These are phyloP conservation scores for Diarsia dahlii DNA, from an alignment of 2,888 invertebrate species.

Conservation along the genomic window DNA sequence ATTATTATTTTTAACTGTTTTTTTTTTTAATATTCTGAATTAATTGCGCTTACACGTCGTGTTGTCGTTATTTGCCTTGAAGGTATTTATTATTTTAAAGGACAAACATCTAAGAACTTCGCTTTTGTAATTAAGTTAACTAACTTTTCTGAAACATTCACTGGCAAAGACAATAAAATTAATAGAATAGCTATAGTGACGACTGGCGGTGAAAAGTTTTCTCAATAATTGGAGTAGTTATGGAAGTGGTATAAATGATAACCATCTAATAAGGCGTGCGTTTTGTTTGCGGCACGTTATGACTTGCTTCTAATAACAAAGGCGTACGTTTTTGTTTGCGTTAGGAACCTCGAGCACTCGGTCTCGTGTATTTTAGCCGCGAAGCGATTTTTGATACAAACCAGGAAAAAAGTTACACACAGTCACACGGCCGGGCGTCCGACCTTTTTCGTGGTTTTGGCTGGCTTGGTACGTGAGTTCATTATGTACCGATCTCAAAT, in stretches of 20 bases:
- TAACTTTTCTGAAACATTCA: background rate
- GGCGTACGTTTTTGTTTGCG: no score
- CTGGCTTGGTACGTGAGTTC: no score
- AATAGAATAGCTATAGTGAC: background rate
- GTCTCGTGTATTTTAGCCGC: no score
- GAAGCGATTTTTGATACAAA: no score
- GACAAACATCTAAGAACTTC: background rate
- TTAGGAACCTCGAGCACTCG: no score
- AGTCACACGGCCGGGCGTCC: no score
- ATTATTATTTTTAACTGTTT: conserved; percentile 9
- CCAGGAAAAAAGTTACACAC: no score
- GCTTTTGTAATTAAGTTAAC: background rate
- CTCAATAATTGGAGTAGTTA: background rate
- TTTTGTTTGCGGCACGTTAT: no score
- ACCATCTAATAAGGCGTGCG: no score
- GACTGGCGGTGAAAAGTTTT: background rate
- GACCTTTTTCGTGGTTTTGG: no score
- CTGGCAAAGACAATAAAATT: background rate
- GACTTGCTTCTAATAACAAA: no score
- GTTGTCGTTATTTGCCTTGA: background rate
- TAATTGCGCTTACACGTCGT: conserved; percentile 19
- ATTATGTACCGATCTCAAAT: no score
- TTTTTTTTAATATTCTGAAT: background rate
- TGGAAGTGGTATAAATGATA: background rate
- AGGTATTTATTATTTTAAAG: background rate